A percentile compares a stretch with the other conserved stretches of the same genome.
These are phyloP conservation scores for Temnothorax curvispinosus DNA, from an alignment of 1,140 invertebrate genomes.

Conservation along the genomic window DNA sequence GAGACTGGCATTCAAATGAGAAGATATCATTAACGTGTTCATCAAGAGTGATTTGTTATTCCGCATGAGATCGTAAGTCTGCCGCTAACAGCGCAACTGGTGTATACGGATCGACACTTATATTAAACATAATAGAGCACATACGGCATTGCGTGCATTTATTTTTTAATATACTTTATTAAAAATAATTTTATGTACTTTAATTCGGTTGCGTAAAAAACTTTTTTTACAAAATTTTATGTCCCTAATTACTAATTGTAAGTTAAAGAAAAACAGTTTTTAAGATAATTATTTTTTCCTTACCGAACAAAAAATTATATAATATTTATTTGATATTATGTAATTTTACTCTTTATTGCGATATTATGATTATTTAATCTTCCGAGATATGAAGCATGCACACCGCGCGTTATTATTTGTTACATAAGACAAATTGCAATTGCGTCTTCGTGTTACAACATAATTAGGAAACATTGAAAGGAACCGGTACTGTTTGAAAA, in stretches of 20 bases:
- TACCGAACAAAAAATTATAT: background rate
- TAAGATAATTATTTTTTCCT: background rate
- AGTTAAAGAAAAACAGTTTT: background rate
- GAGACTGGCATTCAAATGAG: constrained; percentile 69
- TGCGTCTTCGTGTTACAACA: background rate
- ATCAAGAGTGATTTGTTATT: constrained; percentile 27
- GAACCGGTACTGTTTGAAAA: background rate
- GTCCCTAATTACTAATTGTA: background rate
- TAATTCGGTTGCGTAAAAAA: background rate
- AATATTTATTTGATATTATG: constrained; percentile 2
- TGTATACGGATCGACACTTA: background rate
- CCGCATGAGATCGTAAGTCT: background rate
- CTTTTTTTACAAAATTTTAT: background rate
- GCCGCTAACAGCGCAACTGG: background rate
- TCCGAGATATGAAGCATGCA: background rate
- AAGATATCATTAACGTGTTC: constrained; percentile 27
- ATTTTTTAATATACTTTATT: background rate
- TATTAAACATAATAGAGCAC: background rate
- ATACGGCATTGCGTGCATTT: too few relatives aligned
- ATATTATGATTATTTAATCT: constrained; percentile 10
- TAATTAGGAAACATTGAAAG: background rate
- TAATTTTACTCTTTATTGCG: background rate
- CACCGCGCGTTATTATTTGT: background rate
- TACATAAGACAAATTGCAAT: constrained; percentile 1
- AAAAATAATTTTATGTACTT: background rate